Conservation (phyloP, 2,113 vertebrate genomes). For the Oophaga pumilio region DNA sequence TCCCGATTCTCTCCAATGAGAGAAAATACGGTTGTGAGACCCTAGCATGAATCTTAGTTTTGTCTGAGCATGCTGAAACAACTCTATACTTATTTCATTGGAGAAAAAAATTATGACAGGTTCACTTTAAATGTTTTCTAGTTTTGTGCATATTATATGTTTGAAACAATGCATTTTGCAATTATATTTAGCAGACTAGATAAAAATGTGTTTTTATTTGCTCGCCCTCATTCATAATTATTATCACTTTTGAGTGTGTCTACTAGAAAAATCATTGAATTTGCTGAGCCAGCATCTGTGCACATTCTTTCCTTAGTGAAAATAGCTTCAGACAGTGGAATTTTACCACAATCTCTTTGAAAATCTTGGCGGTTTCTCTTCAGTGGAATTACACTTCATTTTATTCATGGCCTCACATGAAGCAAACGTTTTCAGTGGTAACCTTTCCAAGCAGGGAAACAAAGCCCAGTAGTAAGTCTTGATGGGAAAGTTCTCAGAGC, state of each 20-base stretch:
- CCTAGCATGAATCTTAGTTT: background rate
- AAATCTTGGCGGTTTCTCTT: constrained; percentile 57
- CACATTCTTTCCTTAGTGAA: constrained; percentile 56
- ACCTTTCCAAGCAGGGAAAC: constrained; percentile 53
- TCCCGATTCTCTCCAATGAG: no score
- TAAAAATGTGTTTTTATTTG: constrained; percentile 44
- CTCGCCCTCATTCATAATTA: constrained; percentile 53
- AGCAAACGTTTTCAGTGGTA: constrained; percentile 51
- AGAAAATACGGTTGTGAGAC: no score
- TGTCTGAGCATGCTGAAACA: background rate
- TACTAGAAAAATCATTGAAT: constrained; percentile 14
- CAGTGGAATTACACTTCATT: constrained; percentile 58
- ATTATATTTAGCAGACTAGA: constrained; percentile 24
- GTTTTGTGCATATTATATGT: background rate
- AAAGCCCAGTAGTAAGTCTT: constrained; percentile 54
- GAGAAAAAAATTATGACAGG: background rate
- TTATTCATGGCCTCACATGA: constrained; percentile 59
- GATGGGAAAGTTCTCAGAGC: constrained; percentile 54
- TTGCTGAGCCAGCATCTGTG: constrained; percentile 51
- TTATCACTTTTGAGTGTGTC: constrained; percentile 34
- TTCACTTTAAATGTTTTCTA: constrained; percentile 2
- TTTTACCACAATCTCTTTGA: constrained; percentile 59
- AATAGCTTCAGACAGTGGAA: constrained; percentile 55
- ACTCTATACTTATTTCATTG: background rate
- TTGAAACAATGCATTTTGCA: background rate